These are phyloP conservation scores for Ophraella communa DNA, from an alignment of 2,888 invertebrate genomes.

Conservation along the genomic window DNA sequence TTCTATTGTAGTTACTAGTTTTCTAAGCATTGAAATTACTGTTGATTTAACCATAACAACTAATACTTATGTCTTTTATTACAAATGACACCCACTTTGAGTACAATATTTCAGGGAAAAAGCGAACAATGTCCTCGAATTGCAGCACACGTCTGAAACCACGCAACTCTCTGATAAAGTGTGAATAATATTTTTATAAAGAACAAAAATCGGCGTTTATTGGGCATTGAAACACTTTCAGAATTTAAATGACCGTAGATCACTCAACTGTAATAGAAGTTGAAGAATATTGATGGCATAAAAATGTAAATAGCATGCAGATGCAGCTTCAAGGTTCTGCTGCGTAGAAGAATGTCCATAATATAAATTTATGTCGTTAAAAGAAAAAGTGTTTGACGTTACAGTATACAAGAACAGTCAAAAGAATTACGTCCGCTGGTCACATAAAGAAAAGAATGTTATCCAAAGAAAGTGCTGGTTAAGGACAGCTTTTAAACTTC, in stretches of 20 bases:
- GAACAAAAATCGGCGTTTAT: constrained; percentile 6
- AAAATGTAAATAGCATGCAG: constrained; percentile 4
- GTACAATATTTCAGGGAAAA: neutral
- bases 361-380: neutral
- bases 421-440: too few relatives aligned
- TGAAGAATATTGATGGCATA: constrained; percentile 1
- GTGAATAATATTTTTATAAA: constrained; percentile 6
- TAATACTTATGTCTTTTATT: constrained; percentile 7
- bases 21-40: neutral
- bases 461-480: too few relatives aligned
- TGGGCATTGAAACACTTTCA: constrained; percentile 10
- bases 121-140: constrained; percentile 5
- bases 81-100: constrained; percentile 2
- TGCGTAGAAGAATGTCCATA: neutral
- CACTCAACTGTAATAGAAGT: constrained; percentile 4
- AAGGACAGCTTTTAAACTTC: too few relatives aligned
- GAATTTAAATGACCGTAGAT: constrained; percentile 9
- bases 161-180: constrained; percentile 17
- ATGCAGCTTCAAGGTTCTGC: constrained; percentile 4
- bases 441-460: too few relatives aligned
- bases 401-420: neutral
- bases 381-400: neutral
- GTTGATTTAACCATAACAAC: neutral
- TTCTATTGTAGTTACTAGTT: neutral
- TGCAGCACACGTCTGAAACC: constrained; percentile 10